phyloP scores from a whole-genome alignment of 2,113 vertebrate genomes.

The Zootoca vivipara region DNA sequence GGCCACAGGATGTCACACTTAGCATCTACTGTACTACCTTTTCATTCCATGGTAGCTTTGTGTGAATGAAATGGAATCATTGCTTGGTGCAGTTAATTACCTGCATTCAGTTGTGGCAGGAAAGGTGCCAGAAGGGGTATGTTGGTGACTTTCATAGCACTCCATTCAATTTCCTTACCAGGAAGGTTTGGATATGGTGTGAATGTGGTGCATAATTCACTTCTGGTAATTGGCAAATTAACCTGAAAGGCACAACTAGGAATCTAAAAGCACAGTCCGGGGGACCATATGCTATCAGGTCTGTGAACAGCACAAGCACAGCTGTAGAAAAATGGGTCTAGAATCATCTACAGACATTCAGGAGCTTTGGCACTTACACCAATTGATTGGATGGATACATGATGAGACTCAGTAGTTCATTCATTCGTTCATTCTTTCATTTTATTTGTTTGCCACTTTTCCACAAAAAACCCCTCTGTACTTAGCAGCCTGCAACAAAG shows the following conservation, averaged over 20 bases:
- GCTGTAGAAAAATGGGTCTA: not conserved
- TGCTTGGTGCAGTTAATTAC: not conserved
- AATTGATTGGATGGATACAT: not conserved
- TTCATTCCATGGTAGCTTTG: not conserved
- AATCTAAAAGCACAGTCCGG: not conserved
- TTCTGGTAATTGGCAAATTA: not conserved
- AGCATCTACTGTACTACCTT: not conserved
- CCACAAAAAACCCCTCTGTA: no score
- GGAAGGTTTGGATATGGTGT: not conserved
- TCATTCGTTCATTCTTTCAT: no score
- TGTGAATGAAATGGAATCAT: not conserved
- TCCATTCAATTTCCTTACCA: not conserved
- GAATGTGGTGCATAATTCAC: not conserved
- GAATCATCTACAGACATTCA: not conserved
- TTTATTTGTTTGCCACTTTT: no score
- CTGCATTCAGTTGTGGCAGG: not conserved
- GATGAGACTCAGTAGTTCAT: not conserved
- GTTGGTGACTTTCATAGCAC: not conserved
- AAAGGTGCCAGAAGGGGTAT: not conserved
- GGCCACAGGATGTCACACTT: conserved; percentile 20
- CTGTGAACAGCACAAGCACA: not conserved
- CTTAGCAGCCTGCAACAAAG: no score
- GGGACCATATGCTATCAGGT: not conserved
- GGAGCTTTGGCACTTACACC: not conserved
- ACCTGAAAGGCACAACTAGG: not conserved